These are phyloP conservation scores for Rhabdophis nuchalis DNA, from an alignment of 2,797 vertebrate genomes.

Conservation along the genomic window DNA sequence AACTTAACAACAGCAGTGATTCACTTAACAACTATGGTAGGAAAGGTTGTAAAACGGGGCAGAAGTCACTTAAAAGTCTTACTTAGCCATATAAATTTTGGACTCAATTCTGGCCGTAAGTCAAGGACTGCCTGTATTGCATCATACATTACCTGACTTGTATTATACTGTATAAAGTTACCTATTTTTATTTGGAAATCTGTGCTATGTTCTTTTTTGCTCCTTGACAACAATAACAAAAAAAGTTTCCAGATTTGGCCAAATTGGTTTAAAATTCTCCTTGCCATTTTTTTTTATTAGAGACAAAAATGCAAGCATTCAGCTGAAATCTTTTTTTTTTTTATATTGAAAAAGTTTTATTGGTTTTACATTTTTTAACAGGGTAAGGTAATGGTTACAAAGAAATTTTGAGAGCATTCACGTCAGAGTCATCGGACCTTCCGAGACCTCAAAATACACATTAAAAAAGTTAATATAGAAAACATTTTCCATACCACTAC, in stretches of 20 bases:
- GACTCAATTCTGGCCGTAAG: background rate
- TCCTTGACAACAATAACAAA: background rate
- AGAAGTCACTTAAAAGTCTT: background rate
- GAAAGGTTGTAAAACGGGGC: background rate
- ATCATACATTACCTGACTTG: background rate
- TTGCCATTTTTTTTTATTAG: background rate
- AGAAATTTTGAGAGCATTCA: too few relatives aligned
- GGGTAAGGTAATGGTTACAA: too few relatives aligned
- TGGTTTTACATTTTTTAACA: too few relatives aligned
- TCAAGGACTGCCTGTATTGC: background rate
- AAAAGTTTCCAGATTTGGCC: background rate
- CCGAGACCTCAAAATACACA: too few relatives aligned
- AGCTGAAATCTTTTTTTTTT: background rate
- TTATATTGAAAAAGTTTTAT: too few relatives aligned
- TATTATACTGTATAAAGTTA: background rate
- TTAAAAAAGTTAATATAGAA: too few relatives aligned
- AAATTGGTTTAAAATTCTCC: background rate
- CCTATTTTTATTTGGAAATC: background rate
- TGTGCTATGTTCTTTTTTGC: background rate
- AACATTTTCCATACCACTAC: too few relatives aligned
- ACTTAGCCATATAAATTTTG: background rate
- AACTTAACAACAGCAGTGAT: background rate
- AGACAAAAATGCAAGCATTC: background rate
- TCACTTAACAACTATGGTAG: background rate
- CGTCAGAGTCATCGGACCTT: too few relatives aligned